Conservation (phyloP, 2,113 vertebrate genomes). For the Myotis lucifugus region DNA sequence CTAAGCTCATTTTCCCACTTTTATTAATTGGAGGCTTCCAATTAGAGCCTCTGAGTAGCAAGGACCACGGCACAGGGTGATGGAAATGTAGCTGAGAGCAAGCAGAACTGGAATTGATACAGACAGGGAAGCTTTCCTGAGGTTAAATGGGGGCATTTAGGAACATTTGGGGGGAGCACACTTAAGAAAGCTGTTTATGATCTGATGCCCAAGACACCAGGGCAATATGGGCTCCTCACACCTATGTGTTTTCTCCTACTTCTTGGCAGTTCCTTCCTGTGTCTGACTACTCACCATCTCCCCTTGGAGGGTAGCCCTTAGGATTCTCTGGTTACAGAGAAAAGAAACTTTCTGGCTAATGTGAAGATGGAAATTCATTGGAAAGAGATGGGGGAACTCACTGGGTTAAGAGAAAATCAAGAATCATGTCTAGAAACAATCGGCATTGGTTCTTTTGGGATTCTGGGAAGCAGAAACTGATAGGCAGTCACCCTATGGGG, state of each 20-base stretch:
- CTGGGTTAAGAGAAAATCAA: not conserved
- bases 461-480: not conserved
- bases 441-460: not conserved
- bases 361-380: not conserved
- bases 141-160: not conserved
- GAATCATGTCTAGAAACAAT: not conserved
- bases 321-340: not conserved
- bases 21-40: constrained; percentile 40
- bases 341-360: not conserved
- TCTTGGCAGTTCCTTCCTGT: not conserved
- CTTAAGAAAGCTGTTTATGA: not conserved
- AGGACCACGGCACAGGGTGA: not conserved
- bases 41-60: not conserved
- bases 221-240: not conserved
- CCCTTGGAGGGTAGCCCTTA: not conserved
- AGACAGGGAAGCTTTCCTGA: not conserved
- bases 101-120: not conserved
- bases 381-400: not conserved
- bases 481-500: not conserved
- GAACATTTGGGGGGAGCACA: not conserved
- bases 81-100: not conserved
- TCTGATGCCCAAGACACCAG: not conserved
- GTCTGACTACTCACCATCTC: not conserved
- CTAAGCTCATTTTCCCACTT: not conserved
- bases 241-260: not conserved